Base-by-base conservation (phyloP, 2,888 invertebrate genomes). In the Linnaemya tessellans region DNA sequence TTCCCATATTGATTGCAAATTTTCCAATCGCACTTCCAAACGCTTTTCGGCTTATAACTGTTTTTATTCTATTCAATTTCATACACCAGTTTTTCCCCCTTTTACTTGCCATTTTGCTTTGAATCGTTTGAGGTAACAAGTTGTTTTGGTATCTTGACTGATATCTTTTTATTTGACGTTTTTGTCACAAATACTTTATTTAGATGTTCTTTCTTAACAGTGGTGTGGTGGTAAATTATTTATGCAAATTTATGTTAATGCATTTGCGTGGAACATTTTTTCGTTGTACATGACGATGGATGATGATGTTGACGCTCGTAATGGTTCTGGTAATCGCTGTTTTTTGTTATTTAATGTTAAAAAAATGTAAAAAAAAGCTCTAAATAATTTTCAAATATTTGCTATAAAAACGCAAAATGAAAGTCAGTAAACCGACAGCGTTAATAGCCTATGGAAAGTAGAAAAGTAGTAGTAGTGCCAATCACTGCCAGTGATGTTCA, bases 221-320 rank as follows among this genome's bases (percentile, higher is more conserved):
- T 67, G n/a, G n/a, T n/a, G 9, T 64, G 20, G 71, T 62, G 25
- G 54, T 13, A 35, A 8, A 22, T 58, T 80, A 60, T 43, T 60
- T 71, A 84, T 84, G 80, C 43, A 67, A 84, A 80, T 84, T 80
- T 84, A 84, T 80, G 84, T 77, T 80, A 84, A 84, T 80, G 80
- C 77, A 80, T 65, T 84, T 67, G 20, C 7, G 30, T 11, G 22
- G 15, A 43, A 49, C 9, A 22, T 43, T 30, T 35, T 49, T 62
- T 54, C 51, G n/a, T n/a, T n/a, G n/a, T n/a, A n/a, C 54, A 56
- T 64, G 30, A 62, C 74, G 67, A 58, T 41, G 20, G n/a, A 51
- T 54, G 51, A 43, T 54, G 68, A 67, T n/a, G 60, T 22, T 30
- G n/a, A n/a, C n/a, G 30, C 30, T 20, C 9, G 11, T 58, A 43